Conservation (phyloP, 1,140 invertebrate genomes). For the Tetragonula clypearis region DNA sequence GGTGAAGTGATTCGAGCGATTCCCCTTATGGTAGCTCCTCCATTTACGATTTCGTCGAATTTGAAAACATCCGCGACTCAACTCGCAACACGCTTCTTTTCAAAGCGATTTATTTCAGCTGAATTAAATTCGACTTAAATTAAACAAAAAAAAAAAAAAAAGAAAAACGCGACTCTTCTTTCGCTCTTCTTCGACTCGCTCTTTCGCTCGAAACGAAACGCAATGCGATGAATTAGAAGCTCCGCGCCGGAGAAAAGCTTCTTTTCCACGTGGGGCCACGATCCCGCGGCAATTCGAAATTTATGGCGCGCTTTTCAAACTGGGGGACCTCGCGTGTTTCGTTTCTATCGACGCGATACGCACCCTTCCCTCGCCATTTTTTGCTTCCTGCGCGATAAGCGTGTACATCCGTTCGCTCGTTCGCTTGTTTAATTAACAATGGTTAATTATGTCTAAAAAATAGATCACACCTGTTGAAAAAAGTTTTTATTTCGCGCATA, state of each 20-base stretch:
- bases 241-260: background rate
- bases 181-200: background rate
- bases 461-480: too few species aligned
- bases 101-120: too few species aligned
- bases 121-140: too few species aligned
- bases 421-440: too few species aligned
- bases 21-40: too few species aligned
- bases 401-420: background rate
- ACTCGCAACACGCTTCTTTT: background rate
- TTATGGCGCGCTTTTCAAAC: background rate
- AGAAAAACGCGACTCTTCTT: background rate
- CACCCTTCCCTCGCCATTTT: background rate
- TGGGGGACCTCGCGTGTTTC: background rate
- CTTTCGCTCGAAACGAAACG: background rate
- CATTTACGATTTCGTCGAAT: too few species aligned
- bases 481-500: too few species aligned
- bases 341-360: background rate
- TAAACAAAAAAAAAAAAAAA: too few species aligned
- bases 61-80: too few species aligned
- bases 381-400: background rate
- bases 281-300: constrained; percentile 24
- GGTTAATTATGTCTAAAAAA: too few species aligned
- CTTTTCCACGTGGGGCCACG: background rate
- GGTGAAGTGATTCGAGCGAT: background rate
- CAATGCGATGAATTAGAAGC: constrained; percentile 20